Evolutionary conservation across 64 coral and sea anemone genomes (phyloP).

Genomic region (Porites lutea): DNA sequence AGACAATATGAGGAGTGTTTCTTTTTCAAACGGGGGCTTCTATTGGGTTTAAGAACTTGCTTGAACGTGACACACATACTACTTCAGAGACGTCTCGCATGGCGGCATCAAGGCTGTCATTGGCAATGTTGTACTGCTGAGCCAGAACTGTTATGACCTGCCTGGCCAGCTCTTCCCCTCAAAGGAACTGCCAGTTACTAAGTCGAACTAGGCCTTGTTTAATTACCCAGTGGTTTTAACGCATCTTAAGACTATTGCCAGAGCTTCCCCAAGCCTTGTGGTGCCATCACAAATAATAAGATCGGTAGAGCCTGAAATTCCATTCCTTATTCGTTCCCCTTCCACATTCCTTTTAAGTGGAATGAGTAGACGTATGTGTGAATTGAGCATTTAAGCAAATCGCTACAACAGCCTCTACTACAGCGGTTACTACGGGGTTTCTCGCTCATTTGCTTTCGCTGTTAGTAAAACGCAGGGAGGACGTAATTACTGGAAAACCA

Average conservation of each 20-base stretch:
- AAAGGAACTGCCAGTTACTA: conserved; percentile 55
- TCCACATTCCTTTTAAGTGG: conserved; percentile 49
- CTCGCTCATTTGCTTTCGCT: too few species aligned
- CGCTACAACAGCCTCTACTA: too few species aligned
- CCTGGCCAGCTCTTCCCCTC: conserved; percentile 67
- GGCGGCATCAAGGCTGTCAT: conserved; percentile 33
- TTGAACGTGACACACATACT: background rate
- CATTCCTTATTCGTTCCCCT: conserved; percentile 56
- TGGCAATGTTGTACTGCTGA: conserved; percentile 46
- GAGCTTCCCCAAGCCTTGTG: conserved; percentile 68
- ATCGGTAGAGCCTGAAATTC: conserved; percentile 35
- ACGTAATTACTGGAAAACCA: too few species aligned
- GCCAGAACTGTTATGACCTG: conserved; percentile 63
- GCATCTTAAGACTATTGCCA: conserved; percentile 67
- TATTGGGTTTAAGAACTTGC: too few species aligned
- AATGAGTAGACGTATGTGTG: conserved; percentile 55
- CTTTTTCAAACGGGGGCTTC: too few species aligned
- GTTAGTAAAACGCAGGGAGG: too few species aligned
- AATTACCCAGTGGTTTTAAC: conserved; percentile 66
- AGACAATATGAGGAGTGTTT: too few species aligned
- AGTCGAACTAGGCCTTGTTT: conserved; percentile 55
- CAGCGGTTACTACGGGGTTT: too few species aligned
- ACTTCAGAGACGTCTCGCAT: conserved; percentile 44
- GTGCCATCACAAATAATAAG: conserved; percentile 79
- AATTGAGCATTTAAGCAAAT: too few species aligned